Percentiles rank a stretch among this genome's conserved stretches.
Conservation (phyloP, 2,797 vertebrate species). For the Phyllotis vaccarum region DNA sequence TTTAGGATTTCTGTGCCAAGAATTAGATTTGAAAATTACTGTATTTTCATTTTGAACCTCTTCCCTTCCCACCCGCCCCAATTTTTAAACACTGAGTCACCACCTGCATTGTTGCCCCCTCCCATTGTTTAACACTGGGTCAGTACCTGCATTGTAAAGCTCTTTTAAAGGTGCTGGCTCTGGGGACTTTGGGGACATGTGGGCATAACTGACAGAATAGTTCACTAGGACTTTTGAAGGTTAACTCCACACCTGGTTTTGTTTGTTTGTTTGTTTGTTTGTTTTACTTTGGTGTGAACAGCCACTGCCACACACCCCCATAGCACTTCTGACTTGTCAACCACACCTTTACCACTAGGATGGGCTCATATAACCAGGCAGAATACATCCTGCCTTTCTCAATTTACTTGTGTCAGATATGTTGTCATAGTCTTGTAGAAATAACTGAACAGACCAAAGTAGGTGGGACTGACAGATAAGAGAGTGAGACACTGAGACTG, state of each 20-base stretch:
- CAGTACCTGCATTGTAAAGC: background rate
- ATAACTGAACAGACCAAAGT: background rate
- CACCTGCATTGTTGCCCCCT: background rate
- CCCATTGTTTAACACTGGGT: background rate
- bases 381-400: background rate
- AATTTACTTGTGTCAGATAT: background rate
- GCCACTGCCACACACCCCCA: background rate
- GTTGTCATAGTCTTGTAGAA: background rate
- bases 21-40: background rate
- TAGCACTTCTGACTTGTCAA: background rate
- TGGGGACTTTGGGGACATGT: background rate
- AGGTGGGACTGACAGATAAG: background rate
- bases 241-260: background rate
- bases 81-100: background rate
- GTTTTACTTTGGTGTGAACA: background rate
- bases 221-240: background rate
- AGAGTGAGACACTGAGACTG: background rate
- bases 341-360: background rate
- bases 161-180: background rate
- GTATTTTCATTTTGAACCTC: background rate
- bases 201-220: background rate
- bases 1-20: background rate
- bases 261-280: background rate
- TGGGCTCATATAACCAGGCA: too few species aligned
- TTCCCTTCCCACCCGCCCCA: too few species aligned